These are phyloP conservation scores for Ariopsis seemanni DNA, from an alignment of 2,113 vertebrate genomes.

Conservation along the genomic window DNA sequence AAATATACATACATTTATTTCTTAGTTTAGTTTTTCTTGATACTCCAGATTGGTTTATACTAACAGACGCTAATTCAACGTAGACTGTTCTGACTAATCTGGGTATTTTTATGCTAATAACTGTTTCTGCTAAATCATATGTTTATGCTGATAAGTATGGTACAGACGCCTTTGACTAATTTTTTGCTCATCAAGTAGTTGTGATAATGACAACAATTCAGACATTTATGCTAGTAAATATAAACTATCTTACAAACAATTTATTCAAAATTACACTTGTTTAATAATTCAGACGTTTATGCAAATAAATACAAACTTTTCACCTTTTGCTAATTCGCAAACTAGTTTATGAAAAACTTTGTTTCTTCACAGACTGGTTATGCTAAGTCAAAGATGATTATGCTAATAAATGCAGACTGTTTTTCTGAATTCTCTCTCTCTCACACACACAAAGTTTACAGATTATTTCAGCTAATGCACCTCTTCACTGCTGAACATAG, in stretches of 20 bases:
- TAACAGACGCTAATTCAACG: too few species aligned
- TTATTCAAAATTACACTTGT: neutral
- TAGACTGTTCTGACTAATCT: neutral
- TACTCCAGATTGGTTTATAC: neutral
- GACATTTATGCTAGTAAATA: neutral
- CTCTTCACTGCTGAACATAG: neutral
- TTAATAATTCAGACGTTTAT: neutral
- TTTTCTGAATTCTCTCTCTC: neutral
- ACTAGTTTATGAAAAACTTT: neutral
- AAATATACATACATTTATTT: neutral
- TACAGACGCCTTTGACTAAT: too few species aligned
- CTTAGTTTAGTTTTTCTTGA: neutral
- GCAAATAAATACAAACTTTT: neutral
- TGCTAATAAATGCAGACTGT: neutral
- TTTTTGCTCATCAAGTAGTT: neutral
- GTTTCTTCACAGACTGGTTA: neutral
- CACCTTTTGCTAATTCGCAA: neutral
- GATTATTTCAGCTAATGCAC: neutral
- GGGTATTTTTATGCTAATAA: neutral
- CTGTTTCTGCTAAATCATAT: neutral
- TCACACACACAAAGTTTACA: neutral
- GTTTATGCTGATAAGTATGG: neutral
- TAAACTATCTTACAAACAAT: neutral
- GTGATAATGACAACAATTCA: neutral
- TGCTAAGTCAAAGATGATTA: neutral